Conservation (phyloP, 2,113 vertebrate species). For the Carassius carassius region DNA sequence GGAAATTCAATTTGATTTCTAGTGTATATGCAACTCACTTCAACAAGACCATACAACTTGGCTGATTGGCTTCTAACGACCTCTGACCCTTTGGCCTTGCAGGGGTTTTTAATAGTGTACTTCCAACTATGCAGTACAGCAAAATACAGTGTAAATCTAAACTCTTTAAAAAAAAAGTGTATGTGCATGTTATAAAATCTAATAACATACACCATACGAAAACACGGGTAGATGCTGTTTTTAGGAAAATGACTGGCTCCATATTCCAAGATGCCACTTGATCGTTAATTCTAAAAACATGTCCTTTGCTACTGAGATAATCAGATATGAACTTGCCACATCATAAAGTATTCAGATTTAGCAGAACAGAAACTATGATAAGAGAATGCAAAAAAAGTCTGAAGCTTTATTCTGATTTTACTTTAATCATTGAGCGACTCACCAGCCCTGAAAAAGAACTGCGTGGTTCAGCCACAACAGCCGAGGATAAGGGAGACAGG, state of each 20-base stretch:
- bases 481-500: conserved; percentile 78
- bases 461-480: conserved; percentile 78
- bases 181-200: background rate
- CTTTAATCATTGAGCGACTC: conserved; percentile 72
- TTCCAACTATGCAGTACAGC: background rate
- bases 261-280: background rate
- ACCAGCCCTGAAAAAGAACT: conserved; percentile 79
- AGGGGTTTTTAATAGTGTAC: background rate
- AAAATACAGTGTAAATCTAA: background rate
- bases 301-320: conserved; percentile 58
- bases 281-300: conserved; percentile 56
- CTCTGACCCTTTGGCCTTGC: conserved; percentile 36
- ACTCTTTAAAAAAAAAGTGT: background rate
- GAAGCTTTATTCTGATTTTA: conserved; percentile 59
- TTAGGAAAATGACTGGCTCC: background rate
- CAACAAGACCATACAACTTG: background rate
- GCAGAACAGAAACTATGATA: background rate
- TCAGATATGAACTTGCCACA: conserved; percentile 47
- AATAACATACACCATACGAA: background rate
- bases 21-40: background rate
- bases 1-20: background rate
- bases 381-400: conserved; percentile 5
- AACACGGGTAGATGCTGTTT: background rate
- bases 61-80: conserved; percentile 27
- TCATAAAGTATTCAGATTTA: conserved; percentile 10